Conservation (phyloP, 2,113 vertebrate genomes). For the Hemibagrus wyckioides region DNA sequence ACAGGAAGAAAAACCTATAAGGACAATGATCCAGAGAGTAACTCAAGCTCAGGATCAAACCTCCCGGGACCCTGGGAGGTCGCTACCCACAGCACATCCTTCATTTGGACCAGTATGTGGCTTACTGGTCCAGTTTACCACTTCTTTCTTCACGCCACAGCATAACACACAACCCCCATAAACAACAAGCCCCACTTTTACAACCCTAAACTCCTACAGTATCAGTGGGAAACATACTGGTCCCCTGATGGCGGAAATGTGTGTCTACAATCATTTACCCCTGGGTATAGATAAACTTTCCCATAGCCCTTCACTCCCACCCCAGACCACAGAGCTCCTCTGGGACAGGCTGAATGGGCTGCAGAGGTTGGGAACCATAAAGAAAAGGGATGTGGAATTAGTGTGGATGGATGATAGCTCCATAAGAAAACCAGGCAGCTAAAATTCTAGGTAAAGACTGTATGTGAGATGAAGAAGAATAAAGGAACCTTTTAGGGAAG, state of each 20-base stretch:
- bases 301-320: constrained; percentile 45
- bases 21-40: not conserved
- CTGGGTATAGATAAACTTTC: constrained; percentile 53
- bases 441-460: not conserved
- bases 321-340: constrained; percentile 48
- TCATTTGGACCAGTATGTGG: not conserved
- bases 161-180: not conserved
- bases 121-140: not conserved
- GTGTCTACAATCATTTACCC: constrained; percentile 13
- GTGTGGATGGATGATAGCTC: not conserved
- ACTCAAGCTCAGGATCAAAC: not conserved
- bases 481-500: not conserved
- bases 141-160: not conserved
- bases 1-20: not conserved
- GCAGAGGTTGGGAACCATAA: not conserved
- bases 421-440: not conserved
- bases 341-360: constrained; percentile 11
- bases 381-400: constrained; percentile 1
- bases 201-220: not conserved
- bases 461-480: not conserved
- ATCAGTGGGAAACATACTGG: constrained; percentile 11
- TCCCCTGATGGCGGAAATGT: constrained; percentile 5
- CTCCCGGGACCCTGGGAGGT: not conserved
- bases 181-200: not conserved
- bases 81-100: not conserved